Conservation (phyloP, 1,140 invertebrate species). For the Pachyrhynchus sulphureomaculatus region DNA sequence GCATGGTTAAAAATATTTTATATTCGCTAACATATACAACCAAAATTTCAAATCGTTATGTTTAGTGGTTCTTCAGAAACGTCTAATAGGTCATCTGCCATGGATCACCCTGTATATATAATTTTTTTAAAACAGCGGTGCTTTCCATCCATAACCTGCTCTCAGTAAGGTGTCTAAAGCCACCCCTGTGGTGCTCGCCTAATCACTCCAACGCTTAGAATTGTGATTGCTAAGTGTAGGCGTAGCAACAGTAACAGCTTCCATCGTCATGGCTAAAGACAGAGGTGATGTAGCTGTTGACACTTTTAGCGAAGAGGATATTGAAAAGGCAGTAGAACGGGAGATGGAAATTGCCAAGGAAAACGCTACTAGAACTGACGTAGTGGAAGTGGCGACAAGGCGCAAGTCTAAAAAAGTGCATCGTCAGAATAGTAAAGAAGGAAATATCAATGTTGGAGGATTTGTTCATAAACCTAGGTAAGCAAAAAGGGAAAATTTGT, state of each 20-base stretch:
- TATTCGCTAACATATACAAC: too few relatives aligned
- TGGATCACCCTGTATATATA: too few relatives aligned
- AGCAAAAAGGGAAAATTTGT: neutral
- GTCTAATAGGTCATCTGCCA: too few relatives aligned
- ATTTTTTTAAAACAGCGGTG: too few relatives aligned
- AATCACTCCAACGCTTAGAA: neutral
- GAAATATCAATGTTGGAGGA: slow-evolving; percentile 35
- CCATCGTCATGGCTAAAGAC: slow-evolving; percentile 30
- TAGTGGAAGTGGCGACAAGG: slow-evolving; percentile 45
- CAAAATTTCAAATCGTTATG: too few relatives aligned
- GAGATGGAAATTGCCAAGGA: slow-evolving; percentile 37
- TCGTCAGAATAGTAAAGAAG: slow-evolving; percentile 57
- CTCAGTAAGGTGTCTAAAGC: too few relatives aligned
- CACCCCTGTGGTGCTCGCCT: neutral
- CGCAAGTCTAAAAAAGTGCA: slow-evolving; percentile 58
- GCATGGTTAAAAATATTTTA: too few relatives aligned
- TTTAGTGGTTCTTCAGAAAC: too few relatives aligned
- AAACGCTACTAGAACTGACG: slow-evolving; percentile 17
- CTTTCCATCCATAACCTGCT: too few relatives aligned
- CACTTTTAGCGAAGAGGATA: slow-evolving; percentile 5
- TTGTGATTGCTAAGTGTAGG: neutral
- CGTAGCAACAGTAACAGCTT: neutral
- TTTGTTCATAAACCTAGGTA: slow-evolving; percentile 43
- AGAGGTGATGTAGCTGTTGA: slow-evolving; percentile 29
- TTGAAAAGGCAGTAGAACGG: slow-evolving; percentile 33